Conservation (phyloP, 2,797 vertebrate genomes). For the Champsocephalus gunnari region DNA sequence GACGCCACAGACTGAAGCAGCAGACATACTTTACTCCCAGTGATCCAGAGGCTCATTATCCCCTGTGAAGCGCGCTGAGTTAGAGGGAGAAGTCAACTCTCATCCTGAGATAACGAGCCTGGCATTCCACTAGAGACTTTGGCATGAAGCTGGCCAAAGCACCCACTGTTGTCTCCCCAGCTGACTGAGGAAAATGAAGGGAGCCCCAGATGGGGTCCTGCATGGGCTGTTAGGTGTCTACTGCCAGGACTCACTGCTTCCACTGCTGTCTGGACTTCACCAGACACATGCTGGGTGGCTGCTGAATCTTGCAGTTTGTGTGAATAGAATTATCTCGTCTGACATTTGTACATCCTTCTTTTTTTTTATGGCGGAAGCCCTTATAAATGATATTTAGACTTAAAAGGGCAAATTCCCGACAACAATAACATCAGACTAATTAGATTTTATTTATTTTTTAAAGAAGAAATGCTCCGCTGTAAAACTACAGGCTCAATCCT, state of each 20-base stretch:
- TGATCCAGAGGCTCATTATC: constrained; percentile 68
- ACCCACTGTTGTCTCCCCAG: constrained; percentile 31
- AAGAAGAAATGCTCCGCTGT: background rate
- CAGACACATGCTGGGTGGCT: background rate
- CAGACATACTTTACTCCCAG: constrained; percentile 57
- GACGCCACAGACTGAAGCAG: constrained; percentile 28
- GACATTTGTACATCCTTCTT: too few species aligned
- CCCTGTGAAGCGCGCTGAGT: constrained; percentile 56
- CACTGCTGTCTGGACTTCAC: constrained; percentile 24
- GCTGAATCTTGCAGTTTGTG: background rate
- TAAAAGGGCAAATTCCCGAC: background rate
- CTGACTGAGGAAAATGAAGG: constrained; percentile 53
- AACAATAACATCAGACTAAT: background rate
- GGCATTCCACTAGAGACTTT: constrained; percentile 49
- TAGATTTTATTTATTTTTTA: background rate
- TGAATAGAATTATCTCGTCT: background rate
- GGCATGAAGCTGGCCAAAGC: constrained; percentile 34
- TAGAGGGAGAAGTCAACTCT: constrained; percentile 61
- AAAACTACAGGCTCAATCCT: too few species aligned
- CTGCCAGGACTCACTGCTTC: constrained; percentile 35
- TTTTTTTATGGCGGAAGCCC: background rate
- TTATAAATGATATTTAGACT: background rate
- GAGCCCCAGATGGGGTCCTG: constrained; percentile 42
- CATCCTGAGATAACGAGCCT: constrained; percentile 64
- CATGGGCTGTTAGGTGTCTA: constrained; percentile 49